Base-by-base conservation (phyloP, 2,113 vertebrate genomes). In the Tupaia chinensis region DNA sequence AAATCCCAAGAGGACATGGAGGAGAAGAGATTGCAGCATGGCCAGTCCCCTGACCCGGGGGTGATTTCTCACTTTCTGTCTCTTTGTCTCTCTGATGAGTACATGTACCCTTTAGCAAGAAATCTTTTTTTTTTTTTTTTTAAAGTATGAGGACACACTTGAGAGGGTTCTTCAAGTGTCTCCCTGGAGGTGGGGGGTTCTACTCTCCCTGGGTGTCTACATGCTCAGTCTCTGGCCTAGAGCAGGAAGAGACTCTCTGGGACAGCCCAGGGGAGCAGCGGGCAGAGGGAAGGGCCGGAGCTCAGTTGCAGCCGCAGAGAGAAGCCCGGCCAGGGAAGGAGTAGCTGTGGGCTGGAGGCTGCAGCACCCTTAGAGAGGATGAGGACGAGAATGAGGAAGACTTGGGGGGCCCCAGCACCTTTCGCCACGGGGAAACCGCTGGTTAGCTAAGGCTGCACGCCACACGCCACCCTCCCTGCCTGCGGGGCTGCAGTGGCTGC, bases 371-470 rank as follows among this genome's bases (percentile, higher is more conserved):
- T 22, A 61, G 27, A 53, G 17, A 44, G 44, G 72, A 15, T 5
- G 27, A 60, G 34, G 32, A 53, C 32, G 4, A 29, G 29, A 19
- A 32, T 25, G 4, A 15, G 60, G 73, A 76, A 27, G 4, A 7
- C 58, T 32, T 16, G 32, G 69, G 44, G 20, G 72, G 34, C 13
- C 8, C 81, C 32, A 69, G 84, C 11, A 29, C 23, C 44, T 20
- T 9, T 56, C 65, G 9, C 53, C 25, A 9, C 5, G 27, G 81
- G 88, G 23, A 78, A 69, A 61, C 17, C 20, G 22, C 16, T 1
- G 8, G 20, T 9, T 3, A 4, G 19, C 44, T 4, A 34, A 23
- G 54, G 32, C 32, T 19, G 5, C 9, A 3, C 0, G 0, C 53
- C 22, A 7, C 1, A 19, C 0, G 0, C 15, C 77, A 14, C 44